phyloP scores from a whole-genome alignment of 1,140 invertebrate genomes.

The Gonioctena quinquepunctata region DNA sequence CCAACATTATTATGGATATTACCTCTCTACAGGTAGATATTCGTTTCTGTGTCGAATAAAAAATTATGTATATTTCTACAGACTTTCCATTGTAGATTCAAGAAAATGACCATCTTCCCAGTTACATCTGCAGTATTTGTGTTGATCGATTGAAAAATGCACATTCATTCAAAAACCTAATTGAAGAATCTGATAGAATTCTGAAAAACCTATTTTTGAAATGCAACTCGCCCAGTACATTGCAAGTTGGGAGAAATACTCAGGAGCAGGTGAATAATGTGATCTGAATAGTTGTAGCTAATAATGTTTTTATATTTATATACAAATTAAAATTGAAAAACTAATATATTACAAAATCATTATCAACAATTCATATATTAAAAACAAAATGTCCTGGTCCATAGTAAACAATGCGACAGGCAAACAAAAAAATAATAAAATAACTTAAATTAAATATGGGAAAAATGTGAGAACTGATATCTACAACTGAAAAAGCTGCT shows the following conservation, averaged over 20 bases:
- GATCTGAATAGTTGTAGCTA: too few species aligned
- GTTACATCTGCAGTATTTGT: background rate
- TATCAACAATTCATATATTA: background rate
- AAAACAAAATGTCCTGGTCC: background rate
- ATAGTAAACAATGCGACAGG: too few species aligned
- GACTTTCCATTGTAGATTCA: background rate
- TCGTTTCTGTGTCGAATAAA: background rate
- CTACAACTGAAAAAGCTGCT: too few species aligned
- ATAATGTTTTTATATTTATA: background rate
- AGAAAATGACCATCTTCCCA: slow-evolving; percentile 3
- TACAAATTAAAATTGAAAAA: background rate
- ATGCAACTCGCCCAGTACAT: too few species aligned
- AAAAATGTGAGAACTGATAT: too few species aligned
- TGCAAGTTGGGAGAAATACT: too few species aligned
- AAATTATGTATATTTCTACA: background rate
- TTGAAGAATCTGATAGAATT: background rate
- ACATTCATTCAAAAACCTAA: background rate
- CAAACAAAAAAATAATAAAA: too few species aligned
- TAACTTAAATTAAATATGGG: too few species aligned
- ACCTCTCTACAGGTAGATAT: background rate
- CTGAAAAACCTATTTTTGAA: background rate
- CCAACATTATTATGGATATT: background rate
- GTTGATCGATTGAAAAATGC: background rate
- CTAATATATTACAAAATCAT: background rate
- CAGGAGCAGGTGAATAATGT: too few species aligned